Evolutionary conservation across 2,113 vertebrate genomes (phyloP), one percentile per base, ranked within the genome.

Genomic region (Percina caprodes): DNA sequence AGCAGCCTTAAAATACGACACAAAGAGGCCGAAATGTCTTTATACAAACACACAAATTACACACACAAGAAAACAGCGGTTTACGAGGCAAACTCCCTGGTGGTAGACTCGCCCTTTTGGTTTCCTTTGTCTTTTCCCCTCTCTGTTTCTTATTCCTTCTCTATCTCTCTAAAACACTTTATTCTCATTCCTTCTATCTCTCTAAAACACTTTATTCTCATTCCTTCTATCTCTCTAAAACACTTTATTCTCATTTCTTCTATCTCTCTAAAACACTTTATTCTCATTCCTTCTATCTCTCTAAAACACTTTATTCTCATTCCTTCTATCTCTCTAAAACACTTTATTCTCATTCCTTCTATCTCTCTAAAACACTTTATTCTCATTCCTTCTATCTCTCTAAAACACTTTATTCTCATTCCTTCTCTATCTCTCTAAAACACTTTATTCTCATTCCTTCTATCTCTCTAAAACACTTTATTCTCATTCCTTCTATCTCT

Each of bases 41-140:
- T 46, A 6, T 55, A 33, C 19, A 48, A 26, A 54, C 24, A 48
- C 69, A 30, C 13, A 63, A 69, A 76, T 76, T 76, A 77, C 52
- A 71, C 60, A 45, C 16, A 33, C 15, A 35, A 65, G 60, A 56
- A 63, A 23, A 63, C 49, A 6, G 8, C 3, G 15, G 18, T 55
- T 62, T 9, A 51, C 18, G 4, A 45, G 23, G 35, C 24, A 3
- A 63, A 51, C 42, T 52, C 33, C 11, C 9, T 12, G 5, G 26
- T 23, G 26, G 18, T 68, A 10, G 21, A 30, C 18, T 74, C 21
- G 3, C 18, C 24, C 26, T 51, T 35, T 56, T 21, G 14, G 23
- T 55, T 30, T 68, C 55, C 15, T 60, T 48, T 66, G 51, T 49
- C 54, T 46, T 23, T 52, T 23, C n/a, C 35, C 18, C 7, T 9